Evolutionary conservation across 35 echinoderm and acorn worm species (phyloP).

Genomic region (Strongylocentrotus purpuratus): DNA sequence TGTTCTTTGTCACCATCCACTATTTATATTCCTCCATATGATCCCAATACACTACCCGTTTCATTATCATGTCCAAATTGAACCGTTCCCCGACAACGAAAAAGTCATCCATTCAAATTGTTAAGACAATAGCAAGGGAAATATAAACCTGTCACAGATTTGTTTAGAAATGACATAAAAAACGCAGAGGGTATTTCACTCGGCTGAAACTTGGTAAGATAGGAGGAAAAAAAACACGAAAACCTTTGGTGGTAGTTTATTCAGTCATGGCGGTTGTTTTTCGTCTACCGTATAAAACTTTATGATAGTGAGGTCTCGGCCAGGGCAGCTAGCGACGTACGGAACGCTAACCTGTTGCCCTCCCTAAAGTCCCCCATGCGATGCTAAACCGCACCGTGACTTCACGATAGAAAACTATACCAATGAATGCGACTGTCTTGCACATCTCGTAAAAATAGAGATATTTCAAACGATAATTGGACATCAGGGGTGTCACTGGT

Average conservation of each 20-base stretch:
- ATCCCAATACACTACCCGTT: no score
- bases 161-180: slow-evolving; percentile 6
- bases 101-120: background rate
- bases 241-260: background rate
- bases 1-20: no score
- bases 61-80: background rate
- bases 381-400: background rate
- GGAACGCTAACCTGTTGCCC: background rate
- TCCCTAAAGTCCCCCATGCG: background rate
- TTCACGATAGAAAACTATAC: background rate
- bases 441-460: slow-evolving; percentile 5
- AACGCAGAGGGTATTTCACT: background rate
- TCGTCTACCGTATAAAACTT: background rate
- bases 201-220: background rate
- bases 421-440: background rate
- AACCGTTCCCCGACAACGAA: background rate
- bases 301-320: background rate
- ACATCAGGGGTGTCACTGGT: background rate
- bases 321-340: background rate
- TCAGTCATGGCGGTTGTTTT: background rate
- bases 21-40: no score
- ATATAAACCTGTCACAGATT: slow-evolving; percentile 10
- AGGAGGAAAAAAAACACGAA: background rate
- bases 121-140: background rate
- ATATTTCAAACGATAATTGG: slow-evolving; percentile 6